Percentiles rank a stretch among this genome's conserved stretches.
These are phyloP conservation scores for Notamacropus eugenii DNA, from an alignment of 2,797 vertebrate genomes.

Conservation along the genomic window DNA sequence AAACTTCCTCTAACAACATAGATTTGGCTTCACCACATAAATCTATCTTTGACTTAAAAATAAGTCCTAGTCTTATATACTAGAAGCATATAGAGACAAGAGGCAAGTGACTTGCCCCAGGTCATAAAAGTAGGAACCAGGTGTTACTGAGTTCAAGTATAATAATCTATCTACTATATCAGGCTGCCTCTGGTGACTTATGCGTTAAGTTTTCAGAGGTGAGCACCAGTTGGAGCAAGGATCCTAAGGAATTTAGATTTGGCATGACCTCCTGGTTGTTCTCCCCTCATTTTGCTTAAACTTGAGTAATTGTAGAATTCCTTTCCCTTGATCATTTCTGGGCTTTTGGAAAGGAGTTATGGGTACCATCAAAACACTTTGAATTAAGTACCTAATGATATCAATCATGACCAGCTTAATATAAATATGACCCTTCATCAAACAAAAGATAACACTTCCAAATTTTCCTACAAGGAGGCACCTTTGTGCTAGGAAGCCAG, in stretches of 20 bases:
- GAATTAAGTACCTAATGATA: neutral
- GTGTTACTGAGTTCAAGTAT: neutral
- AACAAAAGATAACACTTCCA: neutral
- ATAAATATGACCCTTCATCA: neutral
- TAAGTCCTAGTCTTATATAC: neutral
- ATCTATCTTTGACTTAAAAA: neutral
- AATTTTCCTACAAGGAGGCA: neutral
- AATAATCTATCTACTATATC: neutral
- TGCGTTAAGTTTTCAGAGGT: neutral
- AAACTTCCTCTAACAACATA: neutral
- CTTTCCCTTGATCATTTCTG: neutral
- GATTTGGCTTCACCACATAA: neutral
- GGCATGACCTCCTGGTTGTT: neutral
- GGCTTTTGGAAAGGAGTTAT: neutral
- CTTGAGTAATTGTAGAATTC: neutral
- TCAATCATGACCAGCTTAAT: neutral
- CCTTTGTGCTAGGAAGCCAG: neutral
- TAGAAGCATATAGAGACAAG: neutral
- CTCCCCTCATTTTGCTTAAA: neutral
- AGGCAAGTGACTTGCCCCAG: neutral
- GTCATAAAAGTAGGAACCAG: neutral
- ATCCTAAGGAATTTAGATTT: neutral
- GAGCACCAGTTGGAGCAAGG: neutral
- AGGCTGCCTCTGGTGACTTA: neutral
- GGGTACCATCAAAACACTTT: neutral